Evolutionary conservation across 2,888 invertebrate species (phyloP), one percentile per base, ranked within the genome.

Genomic region (Ceriagrion tenellum): DNA sequence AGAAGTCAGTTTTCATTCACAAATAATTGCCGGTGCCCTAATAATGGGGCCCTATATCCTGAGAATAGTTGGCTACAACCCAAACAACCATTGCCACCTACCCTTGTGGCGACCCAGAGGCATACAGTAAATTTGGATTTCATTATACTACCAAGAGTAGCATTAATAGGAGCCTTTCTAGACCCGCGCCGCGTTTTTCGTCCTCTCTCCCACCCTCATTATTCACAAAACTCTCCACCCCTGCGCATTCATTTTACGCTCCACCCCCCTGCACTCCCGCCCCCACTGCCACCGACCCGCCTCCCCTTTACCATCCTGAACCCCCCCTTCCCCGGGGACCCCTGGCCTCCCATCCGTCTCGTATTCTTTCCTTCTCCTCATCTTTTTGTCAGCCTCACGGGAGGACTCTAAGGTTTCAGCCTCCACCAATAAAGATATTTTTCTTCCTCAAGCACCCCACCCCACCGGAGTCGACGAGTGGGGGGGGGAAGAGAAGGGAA

Each of bases 381-480:
- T 35, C 81, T 81, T 81, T 81, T 81, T 81, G 81, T 81, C 81
- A 81, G 81, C 35, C 35, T 23, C 35, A 81, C 26, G 81, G 35
- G 81, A 81, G 81, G 35, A 81, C 30, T 35, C 81, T 13, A 30
- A 35, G 81, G 81, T 81, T 30, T 81, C 81, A 81, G 35, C 35
- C 81, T 81, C 81, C 35, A 12, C 81, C 81, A 81, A 81, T 81
- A 81, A 35, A 81, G 81, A 81, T 35, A 81, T 81, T 81, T 81
- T 81, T 81, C 81, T 81, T 81, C 81, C 35, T 35, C 26, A 35
- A 8, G 26, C 69, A 26, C 81, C 81, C 81, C 81, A 18, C 81
- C 81, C 35, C 35, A 26, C 18, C 59, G 1, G 59, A 18, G 59
- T 12, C 16, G 59, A 16, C 20, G 59, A 59, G 13, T 20, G 59